A percentile compares a stretch with the other conserved stretches of the same genome.
These are phyloP conservation scores for Syritta pipiens DNA, from an alignment of 2,888 invertebrate genomes.

Conservation along the genomic window DNA sequence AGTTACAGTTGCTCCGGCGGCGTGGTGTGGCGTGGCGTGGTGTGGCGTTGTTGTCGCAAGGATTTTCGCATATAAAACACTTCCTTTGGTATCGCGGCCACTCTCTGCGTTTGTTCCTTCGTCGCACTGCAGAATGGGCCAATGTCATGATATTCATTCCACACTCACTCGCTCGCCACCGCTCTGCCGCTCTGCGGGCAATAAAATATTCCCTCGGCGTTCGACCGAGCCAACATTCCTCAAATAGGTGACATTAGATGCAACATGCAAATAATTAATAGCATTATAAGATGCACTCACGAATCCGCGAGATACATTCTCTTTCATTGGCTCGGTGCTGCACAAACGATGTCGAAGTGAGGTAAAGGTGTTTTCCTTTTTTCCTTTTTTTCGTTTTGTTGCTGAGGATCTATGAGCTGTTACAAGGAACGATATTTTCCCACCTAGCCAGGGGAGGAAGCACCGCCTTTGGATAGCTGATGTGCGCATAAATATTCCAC, in stretches of 20 bases:
- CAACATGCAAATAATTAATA: constrained; percentile 80
- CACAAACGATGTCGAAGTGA: constrained; percentile 67
- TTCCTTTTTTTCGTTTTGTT: constrained; percentile 5
- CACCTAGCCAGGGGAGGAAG: constrained; percentile 44
- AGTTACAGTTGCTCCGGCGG: constrained; percentile 36
- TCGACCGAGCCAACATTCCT: constrained; percentile 59
- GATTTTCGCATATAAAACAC: constrained; percentile 65
- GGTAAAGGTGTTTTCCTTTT: constrained; percentile 46
- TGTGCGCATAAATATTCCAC: constrained; percentile 64
- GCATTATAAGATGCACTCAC: constrained; percentile 80
- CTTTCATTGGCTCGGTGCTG: constrained; percentile 51
- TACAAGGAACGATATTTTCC: constrained; percentile 65
- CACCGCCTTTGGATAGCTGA: constrained; percentile 49
- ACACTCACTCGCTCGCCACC: not conserved
- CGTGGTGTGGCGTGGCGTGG: too few relatives aligned
- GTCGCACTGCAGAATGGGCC: constrained; percentile 35
- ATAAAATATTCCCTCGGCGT: constrained; percentile 48
- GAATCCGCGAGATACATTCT: constrained; percentile 76
- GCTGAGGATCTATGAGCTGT: constrained; percentile 63
- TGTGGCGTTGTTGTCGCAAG: constrained; percentile 64
- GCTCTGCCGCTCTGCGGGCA: constrained; percentile 8
- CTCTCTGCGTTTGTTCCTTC: constrained; percentile 9
- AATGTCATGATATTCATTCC: constrained; percentile 63
- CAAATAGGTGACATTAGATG: constrained; percentile 76
- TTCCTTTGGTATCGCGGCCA: constrained; percentile 51